Evolutionary conservation across 1,140 invertebrate species (phyloP), one percentile per base, ranked within the genome.

Genomic region (Kradibia gibbosae): DNA sequence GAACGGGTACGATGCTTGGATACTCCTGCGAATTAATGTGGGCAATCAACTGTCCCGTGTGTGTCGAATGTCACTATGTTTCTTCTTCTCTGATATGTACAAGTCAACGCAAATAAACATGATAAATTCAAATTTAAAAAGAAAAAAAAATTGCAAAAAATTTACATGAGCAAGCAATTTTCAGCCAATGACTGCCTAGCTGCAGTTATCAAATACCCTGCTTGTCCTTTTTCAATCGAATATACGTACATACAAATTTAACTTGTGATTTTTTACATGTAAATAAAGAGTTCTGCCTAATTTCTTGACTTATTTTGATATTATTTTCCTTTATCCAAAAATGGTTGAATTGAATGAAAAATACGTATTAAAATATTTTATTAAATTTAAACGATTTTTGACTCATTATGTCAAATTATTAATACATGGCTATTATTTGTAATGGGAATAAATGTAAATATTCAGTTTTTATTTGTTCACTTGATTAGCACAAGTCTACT

Each of bases 221-320:
- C 67, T 13, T 42, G 72, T 78, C 20, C 73, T 65, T 11, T 76
- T 48, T 76, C n/a, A n/a, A n/a, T n/a, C n/a, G n/a, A n/a, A n/a
- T n/a, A n/a, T n/a, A n/a, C n/a, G n/a, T n/a, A n/a, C n/a, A n/a
- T n/a, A n/a, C n/a, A n/a, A n/a, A n/a, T n/a, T n/a, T n/a, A n/a
- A 85, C 85, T 87, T 88, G 88, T 88, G 88, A 88, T 88, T 89
- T 75, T 78, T 78, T 88, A 86, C 88, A 88, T 89, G 88, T 89
- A 89, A 89, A 89, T 88, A 89, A 89, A 89, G 88, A 85, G 80
- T 84, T 82, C 74, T 85, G 81, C 85, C 83, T 83, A 83, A 86
- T 82, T 48, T 31, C 0, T 48, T 48, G 70, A 3, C 11, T 48
- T 71, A 8, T n/a, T n/a, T n/a, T 20, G 13, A 10, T 4, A 36